Base-by-base conservation (phyloP, 2,113 vertebrate genomes). In the Orthonyx spaldingii region DNA sequence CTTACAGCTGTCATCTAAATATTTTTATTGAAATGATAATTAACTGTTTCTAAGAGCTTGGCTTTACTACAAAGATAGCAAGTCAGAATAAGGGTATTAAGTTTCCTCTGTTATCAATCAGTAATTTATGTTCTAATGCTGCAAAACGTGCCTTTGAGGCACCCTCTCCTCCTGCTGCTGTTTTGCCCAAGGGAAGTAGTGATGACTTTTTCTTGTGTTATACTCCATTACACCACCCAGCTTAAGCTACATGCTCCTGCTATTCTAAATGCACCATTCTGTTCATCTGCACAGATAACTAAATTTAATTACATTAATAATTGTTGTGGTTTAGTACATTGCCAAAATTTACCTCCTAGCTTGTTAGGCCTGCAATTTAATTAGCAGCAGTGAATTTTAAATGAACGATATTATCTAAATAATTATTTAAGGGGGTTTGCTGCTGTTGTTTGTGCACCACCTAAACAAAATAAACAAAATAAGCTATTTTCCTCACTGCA, bases 21-120 rank as follows among this genome's bases (percentile, higher is more conserved):
- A 88, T 89, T 89, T 96, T 93, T 70, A 77, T 80, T 95, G 81
- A 96, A 95, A 60, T 53, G n/a, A 33, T 89, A 97, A 96, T 97
- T 94, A 96, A 92, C 79, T 66, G 55, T 83, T 93, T 95, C 90
- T 74, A 85, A 53, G 71, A 89, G 65, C 33, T 93, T 95, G 88
- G 91, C 94, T 97, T 84, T 71, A 89, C 93, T 94, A 91, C 80
- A 93, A 94, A 97, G 89, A 53, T 8, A 91, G 44, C 37, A 64
- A 89, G 33, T 30, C 61, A 78, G 87, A 72, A 75, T n/a, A 89
- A 91, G 76, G 39, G 65, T 89, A 93, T 89, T 84, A 86, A 52
- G 44, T 94, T 97, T 96, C 94, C 56, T 68, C 28, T 50, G 70
- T 87, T 89, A 91, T 89, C 84, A 89, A 53, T 95, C 93, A 92